These are phyloP conservation scores for Microtus pennsylvanicus DNA, from an alignment of 2,113 vertebrate species.

Conservation along the genomic window DNA sequence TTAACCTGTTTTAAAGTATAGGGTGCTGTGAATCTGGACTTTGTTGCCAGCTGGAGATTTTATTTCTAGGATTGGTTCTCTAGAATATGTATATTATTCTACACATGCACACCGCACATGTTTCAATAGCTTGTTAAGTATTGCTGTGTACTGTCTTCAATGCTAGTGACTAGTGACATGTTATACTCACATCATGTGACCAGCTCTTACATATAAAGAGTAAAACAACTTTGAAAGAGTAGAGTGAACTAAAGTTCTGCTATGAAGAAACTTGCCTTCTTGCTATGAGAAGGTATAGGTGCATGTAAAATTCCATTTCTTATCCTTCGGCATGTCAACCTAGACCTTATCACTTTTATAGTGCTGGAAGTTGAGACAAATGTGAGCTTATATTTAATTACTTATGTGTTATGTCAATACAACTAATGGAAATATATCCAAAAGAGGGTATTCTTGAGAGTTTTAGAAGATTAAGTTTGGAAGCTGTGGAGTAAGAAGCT, in stretches of 20 bases:
- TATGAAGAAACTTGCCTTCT: neutral
- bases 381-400: slow-evolving; percentile 11
- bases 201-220: neutral
- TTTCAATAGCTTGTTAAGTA: neutral
- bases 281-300: neutral
- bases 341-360: neutral
- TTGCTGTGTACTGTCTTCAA: neutral
- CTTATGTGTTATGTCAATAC: neutral
- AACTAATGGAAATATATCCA: slow-evolving; percentile 30
- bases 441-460: neutral
- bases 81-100: neutral
- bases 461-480: neutral
- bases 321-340: neutral
- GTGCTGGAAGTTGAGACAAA: neutral
- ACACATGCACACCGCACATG: neutral
- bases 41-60: slow-evolving; percentile 53
- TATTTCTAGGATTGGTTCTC: slow-evolving; percentile 25
- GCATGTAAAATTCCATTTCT: neutral
- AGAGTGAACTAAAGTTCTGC: neutral
- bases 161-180: neutral
- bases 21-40: slow-evolving; percentile 30
- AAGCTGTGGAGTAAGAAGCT: neutral
- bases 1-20: neutral
- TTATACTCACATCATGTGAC: neutral
- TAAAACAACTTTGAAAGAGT: neutral